Base-by-base conservation (phyloP, 1,140 invertebrate species). In the Arctopsyche grandis region DNA sequence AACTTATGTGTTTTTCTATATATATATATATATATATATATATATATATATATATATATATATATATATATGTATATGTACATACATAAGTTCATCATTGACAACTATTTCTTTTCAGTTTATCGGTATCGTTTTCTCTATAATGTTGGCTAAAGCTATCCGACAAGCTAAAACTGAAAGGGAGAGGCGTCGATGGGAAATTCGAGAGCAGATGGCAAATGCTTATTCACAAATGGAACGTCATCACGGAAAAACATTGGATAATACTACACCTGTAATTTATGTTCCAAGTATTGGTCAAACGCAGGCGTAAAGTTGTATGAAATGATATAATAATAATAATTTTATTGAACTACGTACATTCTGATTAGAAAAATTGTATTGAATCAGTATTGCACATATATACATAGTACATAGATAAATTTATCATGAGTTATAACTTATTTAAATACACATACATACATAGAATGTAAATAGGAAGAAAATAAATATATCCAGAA, bases 71-170 rank as follows among this genome's bases (percentile, higher is more conserved):
- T n/a, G n/a, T n/a, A n/a, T n/a, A n/a, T n/a, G n/a, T n/a, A n/a
- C n/a, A n/a, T n/a, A n/a, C n/a, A n/a, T n/a, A n/a, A n/a, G n/a
- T n/a, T n/a, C n/a, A n/a, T n/a, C n/a, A n/a, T n/a, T n/a, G n/a
- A n/a, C n/a, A n/a, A n/a, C n/a, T n/a, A 46, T 38, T 66, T 66
- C 1, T 80, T 90, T 91, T 60, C 89, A 97, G 94, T 85, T 97
- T 52, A 90, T 96, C 82, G 96, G 96, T 70, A 93, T 97, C 19
- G 90, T 96, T 76, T 97, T 96, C 83, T 94, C 96, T 3, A 94
- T 94, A 85, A 94, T 94, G 86, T 86, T 98, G 84, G 95, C 93
- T 63, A 92, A 92, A 83, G 92, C 94, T 0, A 93, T 98, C 83
- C 92, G 94, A 79, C 92, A 92, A 83, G 93, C 96, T 80, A 95